Percentiles rank a stretch among this genome's conserved stretches.
Conservation (phyloP, 37 sponge, comb jelly and placozoan species). For the Ephydatia muelleri region DNA sequence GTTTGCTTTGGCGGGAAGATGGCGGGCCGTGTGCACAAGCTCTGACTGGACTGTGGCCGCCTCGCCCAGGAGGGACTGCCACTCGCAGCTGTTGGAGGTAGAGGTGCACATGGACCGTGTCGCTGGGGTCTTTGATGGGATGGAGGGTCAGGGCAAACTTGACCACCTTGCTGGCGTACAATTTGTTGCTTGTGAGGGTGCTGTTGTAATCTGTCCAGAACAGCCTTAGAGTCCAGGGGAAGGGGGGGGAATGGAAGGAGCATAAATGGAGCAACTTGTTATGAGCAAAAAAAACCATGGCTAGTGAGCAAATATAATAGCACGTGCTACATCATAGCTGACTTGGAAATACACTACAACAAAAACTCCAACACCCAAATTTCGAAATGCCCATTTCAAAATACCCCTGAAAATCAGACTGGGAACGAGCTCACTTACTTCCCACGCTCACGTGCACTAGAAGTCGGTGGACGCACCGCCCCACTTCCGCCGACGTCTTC, state of each 20-base stretch:
- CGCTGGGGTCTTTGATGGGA: slow-evolving; percentile 54
- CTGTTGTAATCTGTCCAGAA: slow-evolving; percentile 57
- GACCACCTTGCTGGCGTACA: slow-evolving; percentile 29
- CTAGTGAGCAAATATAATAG: too few relatives aligned
- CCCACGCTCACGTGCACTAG: slow-evolving; percentile 78
- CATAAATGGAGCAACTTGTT: too few relatives aligned
- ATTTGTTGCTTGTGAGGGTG: slow-evolving; percentile 6
- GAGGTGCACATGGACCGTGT: slow-evolving; percentile 53
- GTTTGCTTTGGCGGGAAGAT: slow-evolving; percentile 18
- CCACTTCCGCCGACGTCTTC: slow-evolving; percentile 79
- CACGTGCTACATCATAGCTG: too few relatives aligned
- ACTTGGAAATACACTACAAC: too few relatives aligned
- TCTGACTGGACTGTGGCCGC: background rate
- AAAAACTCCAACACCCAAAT: too few relatives aligned
- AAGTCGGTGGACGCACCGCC: slow-evolving; percentile 55
- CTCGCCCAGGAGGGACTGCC: slow-evolving; percentile 5
- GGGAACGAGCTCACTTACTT: slow-evolving; percentile 28
- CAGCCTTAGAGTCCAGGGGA: slow-evolving; percentile 1
- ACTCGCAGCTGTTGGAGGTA: slow-evolving; percentile 23
- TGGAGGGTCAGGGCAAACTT: slow-evolving; percentile 53
- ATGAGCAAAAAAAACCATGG: too few relatives aligned
- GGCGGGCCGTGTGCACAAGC: background rate
- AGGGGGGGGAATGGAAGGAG: too few relatives aligned
- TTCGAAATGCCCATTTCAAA: too few relatives aligned
- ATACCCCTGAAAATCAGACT: background rate